A percentile compares a stretch with the other conserved stretches of the same genome.
Conservation (phyloP, 2,113 vertebrate genomes). For the Micromys minutus region DNA sequence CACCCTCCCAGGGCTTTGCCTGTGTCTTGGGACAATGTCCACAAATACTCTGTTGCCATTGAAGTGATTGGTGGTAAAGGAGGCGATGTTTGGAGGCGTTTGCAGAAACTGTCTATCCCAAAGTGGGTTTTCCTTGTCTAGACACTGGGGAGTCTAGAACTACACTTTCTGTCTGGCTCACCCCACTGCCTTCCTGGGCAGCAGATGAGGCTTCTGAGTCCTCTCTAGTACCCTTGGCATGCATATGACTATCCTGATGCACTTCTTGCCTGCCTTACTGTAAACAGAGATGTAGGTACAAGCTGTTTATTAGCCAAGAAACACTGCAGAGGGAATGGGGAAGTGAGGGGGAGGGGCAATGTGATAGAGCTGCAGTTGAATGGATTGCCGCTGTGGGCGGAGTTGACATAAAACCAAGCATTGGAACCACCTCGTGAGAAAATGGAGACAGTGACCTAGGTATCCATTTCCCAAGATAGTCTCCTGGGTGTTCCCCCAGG, state of each 20-base stretch:
- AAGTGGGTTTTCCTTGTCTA: background rate
- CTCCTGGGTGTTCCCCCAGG: too few species aligned
- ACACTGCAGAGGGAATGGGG: too few species aligned
- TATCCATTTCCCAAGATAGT: background rate
- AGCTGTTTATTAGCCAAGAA: background rate
- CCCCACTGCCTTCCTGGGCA: background rate
- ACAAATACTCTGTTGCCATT: too few species aligned
- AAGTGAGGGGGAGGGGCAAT: background rate
- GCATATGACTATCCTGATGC: background rate
- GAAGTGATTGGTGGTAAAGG: background rate
- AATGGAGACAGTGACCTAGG: background rate
- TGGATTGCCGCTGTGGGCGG: too few species aligned
- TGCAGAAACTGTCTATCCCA: accelerated
- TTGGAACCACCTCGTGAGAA: background rate
- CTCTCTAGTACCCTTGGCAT: background rate
- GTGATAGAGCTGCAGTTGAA: background rate
- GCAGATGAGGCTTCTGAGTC: background rate
- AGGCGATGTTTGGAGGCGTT: background rate
- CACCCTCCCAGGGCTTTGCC: background rate
- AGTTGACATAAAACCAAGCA: background rate
- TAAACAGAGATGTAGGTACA: background rate
- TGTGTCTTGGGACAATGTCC: background rate
- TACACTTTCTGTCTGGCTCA: background rate
- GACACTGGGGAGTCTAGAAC: background rate
- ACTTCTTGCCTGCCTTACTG: background rate